phyloP scores from a whole-genome alignment of 2,113 vertebrate species.

The Takifugu bimaculatus region DNA sequence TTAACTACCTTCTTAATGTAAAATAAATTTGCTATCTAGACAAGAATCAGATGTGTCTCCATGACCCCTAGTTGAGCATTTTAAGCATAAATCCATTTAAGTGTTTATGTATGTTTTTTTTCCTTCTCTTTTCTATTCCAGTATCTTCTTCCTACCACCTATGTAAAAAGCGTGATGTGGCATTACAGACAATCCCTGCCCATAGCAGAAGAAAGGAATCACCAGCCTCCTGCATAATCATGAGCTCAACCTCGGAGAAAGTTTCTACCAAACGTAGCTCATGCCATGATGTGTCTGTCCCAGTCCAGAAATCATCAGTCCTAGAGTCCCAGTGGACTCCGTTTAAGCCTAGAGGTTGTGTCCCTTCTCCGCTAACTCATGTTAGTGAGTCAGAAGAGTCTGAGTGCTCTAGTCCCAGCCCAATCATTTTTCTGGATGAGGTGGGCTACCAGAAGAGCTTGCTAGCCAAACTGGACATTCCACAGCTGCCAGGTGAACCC shows the following conservation, averaged over 20 bases:
- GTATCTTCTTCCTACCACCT: constrained; percentile 61
- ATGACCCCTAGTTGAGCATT: not conserved
- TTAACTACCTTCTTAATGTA: too few species aligned
- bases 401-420: constrained; percentile 94
- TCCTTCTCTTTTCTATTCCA: constrained; percentile 37
- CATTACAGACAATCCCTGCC: constrained; percentile 81
- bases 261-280: constrained; percentile 67
- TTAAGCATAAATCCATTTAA: not conserved
- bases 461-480: constrained; percentile 90
- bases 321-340: constrained; percentile 83
- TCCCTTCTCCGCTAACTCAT: constrained; percentile 68
- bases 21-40: too few species aligned
- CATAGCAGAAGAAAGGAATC: constrained; percentile 75
- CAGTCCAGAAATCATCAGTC: constrained; percentile 77
- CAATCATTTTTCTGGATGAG: constrained; percentile 97
- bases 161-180: constrained; percentile 81
- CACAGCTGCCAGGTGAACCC: constrained; percentile 86
- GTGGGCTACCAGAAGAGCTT: constrained; percentile 96
- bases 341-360: constrained; percentile 76
- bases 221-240: constrained; percentile 72
- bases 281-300: constrained; percentile 70
- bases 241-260: constrained; percentile 74
- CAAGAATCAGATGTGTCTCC: too few species aligned
- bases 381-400: constrained; percentile 92
- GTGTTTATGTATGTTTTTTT: too few species aligned